phyloP scores from a whole-genome alignment of 2,113 vertebrate species.

The Nanorana parkeri region DNA sequence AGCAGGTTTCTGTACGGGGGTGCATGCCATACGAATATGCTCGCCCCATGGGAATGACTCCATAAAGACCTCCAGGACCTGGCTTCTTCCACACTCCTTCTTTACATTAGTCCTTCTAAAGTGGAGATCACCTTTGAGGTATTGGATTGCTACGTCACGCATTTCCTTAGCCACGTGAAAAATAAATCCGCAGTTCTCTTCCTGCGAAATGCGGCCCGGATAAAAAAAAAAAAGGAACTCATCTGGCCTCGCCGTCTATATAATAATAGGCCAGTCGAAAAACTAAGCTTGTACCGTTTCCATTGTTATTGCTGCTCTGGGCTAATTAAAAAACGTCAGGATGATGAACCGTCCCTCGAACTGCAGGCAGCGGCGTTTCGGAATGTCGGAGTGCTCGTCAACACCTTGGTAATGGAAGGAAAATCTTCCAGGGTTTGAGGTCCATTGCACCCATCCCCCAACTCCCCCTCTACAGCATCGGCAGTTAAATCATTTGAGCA shows the following conservation, averaged over 20 bases:
- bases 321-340: slow-evolving; percentile 46
- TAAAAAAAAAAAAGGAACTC: background rate
- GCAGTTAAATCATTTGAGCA: slow-evolving; percentile 12
- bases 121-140: too few species aligned
- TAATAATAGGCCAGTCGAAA: background rate
- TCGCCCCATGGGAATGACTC: too few species aligned
- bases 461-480: background rate
- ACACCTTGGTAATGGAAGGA: background rate
- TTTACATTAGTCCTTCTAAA: too few species aligned
- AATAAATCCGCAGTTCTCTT: background rate
- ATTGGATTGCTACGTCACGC: too few species aligned
- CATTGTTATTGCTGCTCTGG: slow-evolving; percentile 22
- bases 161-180: background rate
- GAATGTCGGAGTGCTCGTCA: background rate
- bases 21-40: too few species aligned
- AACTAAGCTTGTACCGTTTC: background rate
- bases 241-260: slow-evolving; percentile 9
- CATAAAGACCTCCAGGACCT: too few species aligned
- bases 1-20: too few species aligned
- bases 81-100: too few species aligned
- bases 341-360: slow-evolving; percentile 33
- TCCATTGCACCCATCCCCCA: too few species aligned
- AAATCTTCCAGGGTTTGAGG: slow-evolving; percentile 22
- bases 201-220: background rate
- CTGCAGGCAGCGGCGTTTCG: background rate